phyloP scores from a whole-genome alignment of 2,113 vertebrate species.

The Nesogale talazaci region DNA sequence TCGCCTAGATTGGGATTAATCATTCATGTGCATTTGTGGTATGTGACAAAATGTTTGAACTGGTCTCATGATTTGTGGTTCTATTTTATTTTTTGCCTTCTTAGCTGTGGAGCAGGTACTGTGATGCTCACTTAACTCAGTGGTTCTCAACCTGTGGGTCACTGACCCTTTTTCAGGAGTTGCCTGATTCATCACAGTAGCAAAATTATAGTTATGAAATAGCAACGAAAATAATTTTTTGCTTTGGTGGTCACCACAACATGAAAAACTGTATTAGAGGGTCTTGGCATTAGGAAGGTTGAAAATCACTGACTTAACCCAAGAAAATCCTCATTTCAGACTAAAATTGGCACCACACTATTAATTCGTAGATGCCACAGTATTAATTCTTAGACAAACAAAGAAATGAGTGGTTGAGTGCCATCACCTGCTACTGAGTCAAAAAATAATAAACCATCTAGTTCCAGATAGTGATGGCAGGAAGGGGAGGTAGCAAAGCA shows the following conservation, averaged over 20 bases:
- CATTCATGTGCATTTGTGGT: neutral
- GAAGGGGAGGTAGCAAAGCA: neutral
- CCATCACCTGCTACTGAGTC: neutral
- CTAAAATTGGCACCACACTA: neutral
- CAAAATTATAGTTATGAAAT: no score
- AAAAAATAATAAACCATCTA: slow-evolving; percentile 32
- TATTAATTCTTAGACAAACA: slow-evolving; percentile 12
- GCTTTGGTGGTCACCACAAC: no score
- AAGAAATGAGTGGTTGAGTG: slow-evolving; percentile 19
- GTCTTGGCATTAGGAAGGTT: no score
- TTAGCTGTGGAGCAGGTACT: neutral
- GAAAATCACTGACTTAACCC: neutral
- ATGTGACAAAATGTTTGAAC: neutral
- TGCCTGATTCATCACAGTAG: no score
- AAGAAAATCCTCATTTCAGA: neutral
- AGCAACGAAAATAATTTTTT: no score
- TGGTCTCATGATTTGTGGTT: neutral
- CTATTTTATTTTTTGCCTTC: neutral
- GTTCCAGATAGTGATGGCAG: neutral
- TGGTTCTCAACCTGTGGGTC: no score
- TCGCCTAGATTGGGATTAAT: neutral
- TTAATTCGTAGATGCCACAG: slow-evolving; percentile 9
- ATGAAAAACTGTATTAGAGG: no score
- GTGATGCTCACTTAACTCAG: neutral
- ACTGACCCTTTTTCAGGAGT: no score